Evolutionary conservation across 92 coral and sea anemone genomes (phyloP), one percentile per base, ranked within the genome.

Genomic region (Porites divaricata): DNA sequence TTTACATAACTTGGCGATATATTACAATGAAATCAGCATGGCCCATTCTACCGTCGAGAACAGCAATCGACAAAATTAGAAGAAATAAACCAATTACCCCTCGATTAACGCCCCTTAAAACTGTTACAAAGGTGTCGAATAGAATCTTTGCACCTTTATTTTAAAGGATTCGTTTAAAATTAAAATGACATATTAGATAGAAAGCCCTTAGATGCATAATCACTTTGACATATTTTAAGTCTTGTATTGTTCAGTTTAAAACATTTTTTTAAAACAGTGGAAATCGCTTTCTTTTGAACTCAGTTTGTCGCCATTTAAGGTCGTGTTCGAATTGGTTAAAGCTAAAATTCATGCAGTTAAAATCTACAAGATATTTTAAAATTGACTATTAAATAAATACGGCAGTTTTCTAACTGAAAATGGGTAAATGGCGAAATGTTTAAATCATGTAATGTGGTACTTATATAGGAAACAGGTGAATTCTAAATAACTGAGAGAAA

Each of bases 21-120:
- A 11, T 8, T 66, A 66, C 25, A 12, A 66, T 66, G 35, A 66
- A 66, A 17, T 16, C 70, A 66, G 16, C 24, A 66, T 66, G 45
- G 70, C 24, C 24, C 70, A 24, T 23, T 45, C 26, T 10, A 14
- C 6, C 73, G 50, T 62, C 50, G 51, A 63, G 50, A 78, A 65
- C 66, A 49, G 17, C 14, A 58, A 67, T 67, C 25, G 67, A 17
- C 74, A 67, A 67, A 52, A 54, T 78, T 25, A 78, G 26, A 51
- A 52, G 35, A 67, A 67, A 79, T 52, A 67, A 79, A 79, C 52
- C 56, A 67, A 79, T 79, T 79, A 79, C 54, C 51, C 19, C 25
- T 53, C 73, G 75, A 79, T 79, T 79, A 79, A 26, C 66, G 28
- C 51, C 20, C 53, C 26, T 52, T 19, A 4, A 48, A 67, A 24